phyloP scores from a whole-genome alignment of 2,888 invertebrate species.

The Hypomecis punctinalis region DNA sequence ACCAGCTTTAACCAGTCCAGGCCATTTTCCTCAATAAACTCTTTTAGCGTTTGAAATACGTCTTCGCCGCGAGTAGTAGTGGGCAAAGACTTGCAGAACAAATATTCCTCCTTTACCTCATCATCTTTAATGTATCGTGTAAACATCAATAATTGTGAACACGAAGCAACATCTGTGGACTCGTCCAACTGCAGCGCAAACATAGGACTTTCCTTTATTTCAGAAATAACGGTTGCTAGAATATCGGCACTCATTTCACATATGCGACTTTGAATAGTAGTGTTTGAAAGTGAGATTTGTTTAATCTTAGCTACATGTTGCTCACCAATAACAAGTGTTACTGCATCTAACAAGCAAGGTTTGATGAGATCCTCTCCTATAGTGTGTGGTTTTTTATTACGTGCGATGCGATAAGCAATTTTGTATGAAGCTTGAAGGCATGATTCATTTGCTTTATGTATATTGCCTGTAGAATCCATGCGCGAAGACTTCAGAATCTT shows the following conservation, averaged over 20 bases:
- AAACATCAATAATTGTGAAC: constrained; percentile 41
- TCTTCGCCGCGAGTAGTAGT: constrained; percentile 43
- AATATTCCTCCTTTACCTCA: constrained; percentile 39
- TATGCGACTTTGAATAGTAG: background rate
- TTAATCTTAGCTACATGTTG: constrained; percentile 38
- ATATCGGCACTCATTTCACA: constrained; percentile 16
- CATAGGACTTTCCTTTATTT: constrained; percentile 33
- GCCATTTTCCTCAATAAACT: constrained; percentile 40
- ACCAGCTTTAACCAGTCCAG: constrained; percentile 44
- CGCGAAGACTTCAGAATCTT: constrained; percentile 20
- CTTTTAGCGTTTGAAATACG: constrained; percentile 44
- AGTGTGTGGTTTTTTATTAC: too few relatives aligned
- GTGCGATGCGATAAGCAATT: constrained; percentile 31
- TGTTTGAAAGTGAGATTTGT: constrained; percentile 40
- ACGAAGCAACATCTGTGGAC: constrained; percentile 43
- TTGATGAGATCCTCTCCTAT: constrained; percentile 40
- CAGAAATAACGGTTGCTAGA: constrained; percentile 36
- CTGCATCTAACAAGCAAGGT: constrained; percentile 42
- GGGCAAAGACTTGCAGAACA: constrained; percentile 45
- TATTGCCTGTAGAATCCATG: constrained; percentile 7
- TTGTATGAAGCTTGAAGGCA: background rate
- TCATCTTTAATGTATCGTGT: constrained; percentile 41
- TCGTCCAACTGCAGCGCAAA: constrained; percentile 40
- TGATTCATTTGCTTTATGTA: constrained; percentile 5
- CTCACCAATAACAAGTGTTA: constrained; percentile 38